Percentiles rank a stretch among this genome's conserved stretches.
Conservation (phyloP, 2,113 vertebrate genomes). For the Austrofundulus limnaeus region DNA sequence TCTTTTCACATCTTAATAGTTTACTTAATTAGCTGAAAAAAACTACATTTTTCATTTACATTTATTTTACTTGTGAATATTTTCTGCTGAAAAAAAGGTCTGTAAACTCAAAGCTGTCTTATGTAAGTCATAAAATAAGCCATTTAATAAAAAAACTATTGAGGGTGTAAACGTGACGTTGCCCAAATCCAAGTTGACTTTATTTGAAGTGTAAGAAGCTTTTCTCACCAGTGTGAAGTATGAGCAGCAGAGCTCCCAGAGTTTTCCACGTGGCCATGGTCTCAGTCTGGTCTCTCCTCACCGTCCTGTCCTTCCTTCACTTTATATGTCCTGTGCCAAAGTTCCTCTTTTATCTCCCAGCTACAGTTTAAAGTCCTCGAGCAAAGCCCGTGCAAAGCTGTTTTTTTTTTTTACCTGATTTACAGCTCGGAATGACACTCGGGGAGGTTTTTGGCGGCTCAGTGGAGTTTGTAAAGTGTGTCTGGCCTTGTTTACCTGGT, state of each 20-base stretch:
- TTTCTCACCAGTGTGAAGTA: constrained; percentile 68
- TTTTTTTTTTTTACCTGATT: constrained; percentile 20
- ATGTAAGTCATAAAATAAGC: background rate
- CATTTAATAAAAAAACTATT: too few species aligned
- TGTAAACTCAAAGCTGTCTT: too few species aligned
- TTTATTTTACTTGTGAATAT: background rate
- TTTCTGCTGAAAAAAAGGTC: too few species aligned
- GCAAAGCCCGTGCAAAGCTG: background rate
- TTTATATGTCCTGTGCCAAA: constrained; percentile 60
- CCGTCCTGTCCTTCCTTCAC: background rate
- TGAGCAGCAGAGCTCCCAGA: constrained; percentile 52
- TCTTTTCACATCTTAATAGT: too few species aligned
- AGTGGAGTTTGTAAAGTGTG: constrained; percentile 6
- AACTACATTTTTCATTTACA: too few species aligned
- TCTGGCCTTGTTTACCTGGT: constrained; percentile 40
- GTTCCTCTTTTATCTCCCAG: constrained; percentile 55
- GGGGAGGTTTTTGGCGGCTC: constrained; percentile 5
- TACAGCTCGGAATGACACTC: constrained; percentile 22
- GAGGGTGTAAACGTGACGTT: too few species aligned
- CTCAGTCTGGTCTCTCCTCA: background rate
- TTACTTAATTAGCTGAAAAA: background rate
- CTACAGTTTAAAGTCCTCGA: constrained; percentile 38
- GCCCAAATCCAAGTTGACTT: too few species aligned
- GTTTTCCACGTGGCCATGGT: constrained; percentile 65
- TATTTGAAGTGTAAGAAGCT: background rate